Percentiles rank a stretch among this genome's conserved stretches.
phyloP scores from a whole-genome alignment of 2,113 vertebrate genomes.

The Xiphophorus couchianus region DNA sequence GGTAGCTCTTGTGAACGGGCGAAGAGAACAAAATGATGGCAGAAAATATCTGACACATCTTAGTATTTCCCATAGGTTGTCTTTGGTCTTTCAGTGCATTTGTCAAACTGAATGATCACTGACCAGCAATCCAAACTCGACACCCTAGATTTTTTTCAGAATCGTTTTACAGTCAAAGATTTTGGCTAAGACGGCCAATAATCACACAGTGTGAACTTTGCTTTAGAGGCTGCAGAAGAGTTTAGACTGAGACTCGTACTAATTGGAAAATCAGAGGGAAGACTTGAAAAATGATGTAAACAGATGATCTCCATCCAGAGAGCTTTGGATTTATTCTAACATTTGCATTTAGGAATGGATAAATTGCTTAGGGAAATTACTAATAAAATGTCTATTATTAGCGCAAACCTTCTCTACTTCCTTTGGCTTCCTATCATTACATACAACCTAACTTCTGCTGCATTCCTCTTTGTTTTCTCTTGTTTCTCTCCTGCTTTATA shows the following conservation, averaged over 20 bases:
- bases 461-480: constrained; percentile 57
- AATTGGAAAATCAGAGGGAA: not conserved
- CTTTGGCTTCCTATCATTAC: constrained; percentile 44
- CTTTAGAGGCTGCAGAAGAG: not conserved
- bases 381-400: constrained; percentile 31
- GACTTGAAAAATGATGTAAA: not conserved
- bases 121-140: not conserved
- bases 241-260: not conserved
- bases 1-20: too few species aligned
- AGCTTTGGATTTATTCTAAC: not conserved
- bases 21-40: not conserved
- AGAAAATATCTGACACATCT: not conserved
- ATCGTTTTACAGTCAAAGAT: not conserved
- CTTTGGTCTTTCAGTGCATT: not conserved
- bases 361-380: constrained; percentile 15
- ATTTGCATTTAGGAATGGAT: not conserved
- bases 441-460: constrained; percentile 57
- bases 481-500: constrained; percentile 50
- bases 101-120: not conserved
- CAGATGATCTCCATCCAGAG: not conserved
- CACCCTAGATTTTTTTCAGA: not conserved
- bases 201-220: not conserved
- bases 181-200: not conserved
- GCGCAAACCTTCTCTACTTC: constrained; percentile 26
- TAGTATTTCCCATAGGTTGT: not conserved